Conservation (phyloP, 2,888 invertebrate species). For the Drosophila paranaensis region DNA sequence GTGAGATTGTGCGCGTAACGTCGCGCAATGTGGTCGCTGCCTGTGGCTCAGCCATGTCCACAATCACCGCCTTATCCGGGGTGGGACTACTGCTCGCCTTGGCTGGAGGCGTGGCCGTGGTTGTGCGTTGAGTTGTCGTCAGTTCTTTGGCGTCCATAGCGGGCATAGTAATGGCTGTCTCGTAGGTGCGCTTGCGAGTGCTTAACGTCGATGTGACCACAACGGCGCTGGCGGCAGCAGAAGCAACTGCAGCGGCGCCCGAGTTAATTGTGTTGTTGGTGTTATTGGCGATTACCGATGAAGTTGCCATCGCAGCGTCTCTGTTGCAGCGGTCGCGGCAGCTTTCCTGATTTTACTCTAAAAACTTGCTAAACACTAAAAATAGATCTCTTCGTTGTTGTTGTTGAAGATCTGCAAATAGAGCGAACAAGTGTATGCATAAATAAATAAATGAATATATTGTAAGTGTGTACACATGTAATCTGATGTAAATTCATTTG, state of each 20-base stretch:
- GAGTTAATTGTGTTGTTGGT: constrained; percentile 81
- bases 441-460: background rate
- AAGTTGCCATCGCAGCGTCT: constrained; percentile 83
- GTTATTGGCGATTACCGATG: constrained; percentile 81
- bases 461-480: constrained; percentile 20
- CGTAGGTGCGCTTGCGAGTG: constrained; percentile 83
- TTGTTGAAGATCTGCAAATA: constrained; percentile 10
- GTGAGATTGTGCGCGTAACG: constrained; percentile 80
- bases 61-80: constrained; percentile 34
- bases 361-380: constrained; percentile 15
- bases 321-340: constrained; percentile 58
- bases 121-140: constrained; percentile 33
- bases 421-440: constrained; percentile 12
- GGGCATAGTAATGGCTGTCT: constrained; percentile 82
- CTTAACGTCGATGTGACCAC: constrained; percentile 64
- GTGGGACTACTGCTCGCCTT: constrained; percentile 25
- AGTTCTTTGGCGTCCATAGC: constrained; percentile 53
- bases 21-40: constrained; percentile 71
- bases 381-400: constrained; percentile 12
- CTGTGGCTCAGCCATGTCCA: constrained; percentile 45
- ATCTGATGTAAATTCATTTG: constrained; percentile 3
- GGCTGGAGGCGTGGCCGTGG: constrained; percentile 12
- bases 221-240: constrained; percentile 42
- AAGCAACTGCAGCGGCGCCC: constrained; percentile 46
- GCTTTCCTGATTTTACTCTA: constrained; percentile 53